Percentiles rank a stretch among this genome's conserved stretches.
Conservation (phyloP, 2,113 vertebrate genomes). For the Oncorhynchus gorbuscha region DNA sequence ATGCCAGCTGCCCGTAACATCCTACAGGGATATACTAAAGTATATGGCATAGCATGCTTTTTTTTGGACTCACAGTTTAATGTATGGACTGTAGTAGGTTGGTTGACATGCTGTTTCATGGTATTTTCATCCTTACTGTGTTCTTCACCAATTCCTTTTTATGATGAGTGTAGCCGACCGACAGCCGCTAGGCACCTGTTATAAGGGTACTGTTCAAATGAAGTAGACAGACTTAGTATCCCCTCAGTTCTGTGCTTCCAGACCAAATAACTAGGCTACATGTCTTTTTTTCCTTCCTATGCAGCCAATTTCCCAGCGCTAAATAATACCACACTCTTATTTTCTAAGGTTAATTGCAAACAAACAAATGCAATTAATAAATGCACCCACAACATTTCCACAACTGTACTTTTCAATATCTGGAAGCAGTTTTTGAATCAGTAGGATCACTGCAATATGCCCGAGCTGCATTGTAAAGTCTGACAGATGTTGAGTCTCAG, state of each 20-base stretch:
- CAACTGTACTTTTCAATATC: conserved; percentile 56
- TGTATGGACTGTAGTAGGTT: conserved; percentile 31
- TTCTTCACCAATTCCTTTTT: too few species aligned
- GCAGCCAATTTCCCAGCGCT: conserved; percentile 36
- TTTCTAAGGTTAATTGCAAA: conserved; percentile 28
- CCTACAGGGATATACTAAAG: conserved; percentile 44
- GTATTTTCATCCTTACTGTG: neutral
- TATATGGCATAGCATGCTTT: conserved; percentile 51
- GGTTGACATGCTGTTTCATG: conserved; percentile 40
- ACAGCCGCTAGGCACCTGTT: neutral
- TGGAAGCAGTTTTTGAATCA: conserved; percentile 64
- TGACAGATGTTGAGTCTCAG: conserved; percentile 65
- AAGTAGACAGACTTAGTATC: neutral
- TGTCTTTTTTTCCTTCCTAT: conserved; percentile 15
- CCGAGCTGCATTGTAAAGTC: conserved; percentile 51
- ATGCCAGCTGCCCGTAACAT: conserved; percentile 50
- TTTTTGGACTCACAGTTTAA: conserved; percentile 28
- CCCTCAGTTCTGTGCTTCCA: neutral
- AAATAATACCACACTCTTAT: conserved; percentile 13
- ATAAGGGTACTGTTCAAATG: too few species aligned
- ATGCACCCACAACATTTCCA: conserved; percentile 41
- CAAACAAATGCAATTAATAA: conserved; percentile 60
- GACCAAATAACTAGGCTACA: neutral
- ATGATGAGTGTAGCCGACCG: too few species aligned
- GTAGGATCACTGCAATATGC: conserved; percentile 36